Base-by-base conservation (phyloP, 1,140 invertebrate genomes). In the Caenorhabditis briggsae region DNA sequence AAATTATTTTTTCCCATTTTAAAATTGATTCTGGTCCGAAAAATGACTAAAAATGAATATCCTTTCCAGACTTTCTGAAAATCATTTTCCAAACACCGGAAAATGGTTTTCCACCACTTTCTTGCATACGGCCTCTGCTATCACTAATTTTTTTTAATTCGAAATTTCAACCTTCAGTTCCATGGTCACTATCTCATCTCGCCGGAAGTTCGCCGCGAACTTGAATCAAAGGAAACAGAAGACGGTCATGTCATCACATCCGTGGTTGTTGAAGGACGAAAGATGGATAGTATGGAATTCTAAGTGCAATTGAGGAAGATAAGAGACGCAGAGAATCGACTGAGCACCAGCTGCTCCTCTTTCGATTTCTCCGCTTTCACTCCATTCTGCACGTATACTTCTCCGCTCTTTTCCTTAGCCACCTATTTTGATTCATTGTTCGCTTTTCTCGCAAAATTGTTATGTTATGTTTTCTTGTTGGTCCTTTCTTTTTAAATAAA, bases 131-230 rank as follows among this genome's bases (percentile, higher is more conserved):
- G n/a, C n/a, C n/a, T n/a, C 33, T 33, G 33, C 33, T 33, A 3
- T 2, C 33, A 33, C 1, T 33, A 33, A 33, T 33, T 33, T 33
- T 33, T 33, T 33, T 3, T 3, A 33, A 33, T 33, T 33, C 3
- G 1, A 33, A 33, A 33, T 33, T 33, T 65, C 41, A 59, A n/a
- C 20, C 82, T 86, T 46, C 58, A 86, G 85, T 86, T 86, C 59
- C 88, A 89, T 46, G 55, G 82, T 25, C 88, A 89, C 56, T 88
- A 89, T 74, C 88, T 88, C 46, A 88, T 89, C 7, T 87, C 87
- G 9, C 88, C 88, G 8, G 88, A 89, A 64, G 59, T 89, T 65
- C 74, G 88, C 20, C 58, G 88, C 16, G 88, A 89, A 23, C 55
- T 85, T 9, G 84, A 85, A 23, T 85, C 84, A 2, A 85, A 85